Conservation (phyloP, 2,888 invertebrate genomes). For the Silvanus unidentatus region DNA sequence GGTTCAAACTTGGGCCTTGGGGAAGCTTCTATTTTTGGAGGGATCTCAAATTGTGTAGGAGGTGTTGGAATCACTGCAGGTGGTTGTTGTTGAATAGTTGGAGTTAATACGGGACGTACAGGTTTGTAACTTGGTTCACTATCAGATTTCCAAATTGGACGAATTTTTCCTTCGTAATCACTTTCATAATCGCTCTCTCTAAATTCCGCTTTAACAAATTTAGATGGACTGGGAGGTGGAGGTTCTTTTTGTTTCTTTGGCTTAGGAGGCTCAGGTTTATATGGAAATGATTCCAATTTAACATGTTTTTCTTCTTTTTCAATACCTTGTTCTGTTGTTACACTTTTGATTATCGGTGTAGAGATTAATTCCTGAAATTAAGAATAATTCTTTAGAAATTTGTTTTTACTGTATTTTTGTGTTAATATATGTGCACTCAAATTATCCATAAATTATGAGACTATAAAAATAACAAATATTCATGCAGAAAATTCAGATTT, state of each 20-base stretch:
- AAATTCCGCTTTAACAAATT: constrained; percentile 60
- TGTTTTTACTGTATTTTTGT: not conserved
- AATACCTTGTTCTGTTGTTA: constrained; percentile 39
- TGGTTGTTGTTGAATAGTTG: constrained; percentile 46
- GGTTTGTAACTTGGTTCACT: constrained; percentile 54
- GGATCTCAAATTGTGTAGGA: constrained; percentile 54
- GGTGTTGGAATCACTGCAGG: constrained; percentile 51
- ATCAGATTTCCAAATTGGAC: constrained; percentile 56
- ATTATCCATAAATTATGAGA: no score
- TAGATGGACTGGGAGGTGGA: constrained; percentile 58
- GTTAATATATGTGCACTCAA: not conserved
- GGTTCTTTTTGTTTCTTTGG: constrained; percentile 44
- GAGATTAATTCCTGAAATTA: constrained; percentile 51
- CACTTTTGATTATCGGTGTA: constrained; percentile 49
- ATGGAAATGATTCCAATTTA: constrained; percentile 47
- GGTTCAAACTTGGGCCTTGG: constrained; percentile 56
- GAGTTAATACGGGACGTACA: constrained; percentile 53
- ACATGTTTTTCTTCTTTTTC: constrained; percentile 40
- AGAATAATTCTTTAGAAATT: not conserved
- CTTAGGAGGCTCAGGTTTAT: constrained; percentile 42
- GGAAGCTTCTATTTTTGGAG: constrained; percentile 44
- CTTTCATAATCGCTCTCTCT: constrained; percentile 67
- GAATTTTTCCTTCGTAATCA: constrained; percentile 61
- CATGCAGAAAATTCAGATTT: no score
- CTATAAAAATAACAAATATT: no score